Evolutionary conservation across 2,113 vertebrate species (phyloP), one percentile per base, ranked within the genome.

Genomic region (Rafetus swinhoei): DNA sequence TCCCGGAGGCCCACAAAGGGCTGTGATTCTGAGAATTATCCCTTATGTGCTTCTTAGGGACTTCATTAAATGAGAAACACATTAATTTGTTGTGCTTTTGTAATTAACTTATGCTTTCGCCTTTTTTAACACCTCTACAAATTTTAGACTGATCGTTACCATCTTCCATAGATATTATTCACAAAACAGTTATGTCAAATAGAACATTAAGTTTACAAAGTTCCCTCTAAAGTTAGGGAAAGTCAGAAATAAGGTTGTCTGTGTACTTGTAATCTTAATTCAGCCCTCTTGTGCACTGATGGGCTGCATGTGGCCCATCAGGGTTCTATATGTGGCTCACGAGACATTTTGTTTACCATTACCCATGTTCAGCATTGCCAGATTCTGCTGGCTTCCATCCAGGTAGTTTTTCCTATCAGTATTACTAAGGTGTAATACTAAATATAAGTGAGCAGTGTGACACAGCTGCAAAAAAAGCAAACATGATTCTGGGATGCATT

Each of bases 131-230:
- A 6, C 8, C 14, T 79, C 74, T 24, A 27, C 25, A 4, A 90
- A n/a, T 11, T 14, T 62, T 25, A 56, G 55, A 35, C 16, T 39
- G 21, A 9, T 0, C 1, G 6, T 19, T 32, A 7, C 54, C 45
- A 79, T n/a, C 69, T 72, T 50, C 74, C 22, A 77, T 50, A 39
- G 35, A 77, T 45, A 24, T 77, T 25, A 77, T 50, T 12, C 22
- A 77, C 22, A 77, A 77, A 77, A 77, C 12, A 77, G 21, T 50
- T 50, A 77, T 25, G 24, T 77, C 50, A 45, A 77, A 77, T 45
- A 50, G 74, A 77, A 25, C 27, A 45, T 50, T 24, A 77, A 77
- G 24, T 10, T 50, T 77, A 39, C 74, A 77, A 72, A 77, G 6
- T 50, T 39, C 22, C 10, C 22, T 77, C 6, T 45, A 50, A 77